A percentile compares a stretch with the other conserved stretches of the same genome.
phyloP scores from a whole-genome alignment of 2,797 vertebrate genomes.

The Mycteria americana region DNA sequence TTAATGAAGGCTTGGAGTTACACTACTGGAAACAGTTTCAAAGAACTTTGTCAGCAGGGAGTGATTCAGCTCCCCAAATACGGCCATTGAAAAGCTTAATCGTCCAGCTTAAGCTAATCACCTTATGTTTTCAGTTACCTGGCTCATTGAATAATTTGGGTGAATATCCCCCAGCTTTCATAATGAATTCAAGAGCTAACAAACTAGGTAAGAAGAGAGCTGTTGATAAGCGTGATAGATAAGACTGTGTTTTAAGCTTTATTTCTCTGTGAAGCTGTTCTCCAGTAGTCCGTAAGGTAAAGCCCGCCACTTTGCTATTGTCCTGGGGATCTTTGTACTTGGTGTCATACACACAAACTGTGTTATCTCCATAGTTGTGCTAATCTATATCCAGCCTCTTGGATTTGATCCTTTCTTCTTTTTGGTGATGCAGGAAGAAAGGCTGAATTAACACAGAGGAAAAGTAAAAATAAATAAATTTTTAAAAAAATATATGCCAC shows the following conservation, averaged over 20 bases:
- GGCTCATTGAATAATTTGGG: slow-evolving; percentile 35
- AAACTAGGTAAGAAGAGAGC: neutral
- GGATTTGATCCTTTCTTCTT: neutral
- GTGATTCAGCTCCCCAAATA: slow-evolving; percentile 15
- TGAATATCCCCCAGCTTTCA: neutral
- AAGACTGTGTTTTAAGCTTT: neutral
- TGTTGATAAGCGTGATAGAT: neutral
- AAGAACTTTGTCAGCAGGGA: slow-evolving; percentile 1
- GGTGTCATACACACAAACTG: neutral
- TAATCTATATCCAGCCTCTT: neutral
- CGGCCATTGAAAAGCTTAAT: neutral
- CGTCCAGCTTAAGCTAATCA: slow-evolving; percentile 18
- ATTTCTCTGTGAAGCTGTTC: neutral
- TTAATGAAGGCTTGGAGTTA: neutral
- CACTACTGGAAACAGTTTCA: slow-evolving; percentile 8
- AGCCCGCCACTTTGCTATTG: neutral
- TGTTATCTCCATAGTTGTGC: neutral
- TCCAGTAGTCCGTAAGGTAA: fast-evolving
- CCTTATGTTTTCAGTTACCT: slow-evolving; percentile 49
- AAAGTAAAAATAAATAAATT: neutral
- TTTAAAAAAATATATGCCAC: neutral
- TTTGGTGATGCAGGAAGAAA: neutral
- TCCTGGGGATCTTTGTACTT: neutral
- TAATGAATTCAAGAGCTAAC: neutral
- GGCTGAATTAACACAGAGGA: neutral